Evolutionary conservation across 2,888 invertebrate species (phyloP).

Genomic region (Aphrophora alni): DNA sequence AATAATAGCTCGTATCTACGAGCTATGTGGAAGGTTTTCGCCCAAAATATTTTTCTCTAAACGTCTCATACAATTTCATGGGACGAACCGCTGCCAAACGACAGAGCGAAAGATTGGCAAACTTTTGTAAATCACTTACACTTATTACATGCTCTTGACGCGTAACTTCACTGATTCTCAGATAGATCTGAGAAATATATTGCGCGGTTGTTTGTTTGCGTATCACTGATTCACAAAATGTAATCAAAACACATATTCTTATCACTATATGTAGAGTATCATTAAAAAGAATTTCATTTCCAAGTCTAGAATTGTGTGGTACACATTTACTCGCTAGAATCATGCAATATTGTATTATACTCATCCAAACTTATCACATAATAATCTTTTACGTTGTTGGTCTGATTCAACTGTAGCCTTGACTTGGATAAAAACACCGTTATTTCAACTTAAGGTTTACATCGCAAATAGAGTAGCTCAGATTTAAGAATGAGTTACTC

Average conservation of each 20-base stretch:
- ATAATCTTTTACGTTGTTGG: slow-evolving; percentile 6
- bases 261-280: slow-evolving; percentile 37
- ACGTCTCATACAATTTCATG: slow-evolving; percentile 33
- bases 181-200: not conserved
- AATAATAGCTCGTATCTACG: slow-evolving; percentile 43
- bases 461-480: slow-evolving; percentile 40
- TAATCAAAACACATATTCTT: not conserved
- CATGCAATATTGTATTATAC: not conserved
- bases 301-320: slow-evolving; percentile 41
- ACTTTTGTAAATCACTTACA: slow-evolving; percentile 6
- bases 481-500: slow-evolving; percentile 15
- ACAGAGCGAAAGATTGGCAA: not conserved
- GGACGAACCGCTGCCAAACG: slow-evolving; percentile 17
- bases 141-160: not conserved
- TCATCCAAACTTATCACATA: not conserved
- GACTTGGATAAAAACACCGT: slow-evolving; percentile 39
- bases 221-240: not conserved
- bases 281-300: slow-evolving; percentile 34
- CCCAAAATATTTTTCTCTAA: slow-evolving; percentile 38
- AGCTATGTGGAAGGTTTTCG: slow-evolving; percentile 41
- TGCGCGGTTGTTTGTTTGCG: not conserved
- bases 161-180: not conserved
- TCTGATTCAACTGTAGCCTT: slow-evolving; percentile 35
- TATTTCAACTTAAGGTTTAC: slow-evolving; percentile 34
- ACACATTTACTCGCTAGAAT: slow-evolving; percentile 38